Evolutionary conservation across 2,888 invertebrate species (phyloP).

Genomic region (Machimus atricapillus): DNA sequence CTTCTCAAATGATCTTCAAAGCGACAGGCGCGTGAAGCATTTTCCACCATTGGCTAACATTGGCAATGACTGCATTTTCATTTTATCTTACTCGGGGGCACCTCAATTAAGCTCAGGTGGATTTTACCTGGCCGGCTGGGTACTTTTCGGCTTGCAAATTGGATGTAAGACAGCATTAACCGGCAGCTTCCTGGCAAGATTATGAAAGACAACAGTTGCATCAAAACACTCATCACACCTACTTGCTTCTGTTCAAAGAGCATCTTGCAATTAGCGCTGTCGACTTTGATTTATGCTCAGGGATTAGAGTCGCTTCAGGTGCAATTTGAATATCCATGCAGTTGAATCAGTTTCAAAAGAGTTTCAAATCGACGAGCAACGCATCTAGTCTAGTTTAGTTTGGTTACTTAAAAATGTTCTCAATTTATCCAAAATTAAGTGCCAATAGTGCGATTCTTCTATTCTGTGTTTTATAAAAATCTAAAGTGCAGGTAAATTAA

Average conservation of each 20-base stretch:
- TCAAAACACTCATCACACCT: neutral
- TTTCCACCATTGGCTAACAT: constrained; percentile 4
- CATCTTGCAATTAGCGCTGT: neutral
- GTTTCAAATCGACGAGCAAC: neutral
- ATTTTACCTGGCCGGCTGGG: neutral
- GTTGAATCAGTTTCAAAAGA: neutral
- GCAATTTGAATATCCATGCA: neutral
- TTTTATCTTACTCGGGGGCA: constrained; percentile 7
- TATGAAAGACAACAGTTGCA: neutral
- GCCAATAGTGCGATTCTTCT: neutral
- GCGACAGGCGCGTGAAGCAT: neutral
- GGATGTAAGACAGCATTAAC: neutral
- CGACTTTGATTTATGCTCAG: neutral
- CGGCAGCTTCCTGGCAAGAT: neutral
- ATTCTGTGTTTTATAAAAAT: neutral
- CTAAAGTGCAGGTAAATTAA: too few species aligned
- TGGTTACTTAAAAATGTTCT: neutral
- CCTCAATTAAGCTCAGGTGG: neutral
- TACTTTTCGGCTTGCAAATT: neutral
- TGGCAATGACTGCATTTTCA: constrained; percentile 10
- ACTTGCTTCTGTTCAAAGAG: neutral
- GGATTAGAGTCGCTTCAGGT: neutral
- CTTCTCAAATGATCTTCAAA: neutral
- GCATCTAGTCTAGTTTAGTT: neutral
- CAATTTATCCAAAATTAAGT: neutral